Evolutionary conservation across 1,140 invertebrate species (phyloP).

Genomic region (Papilio helenus): DNA sequence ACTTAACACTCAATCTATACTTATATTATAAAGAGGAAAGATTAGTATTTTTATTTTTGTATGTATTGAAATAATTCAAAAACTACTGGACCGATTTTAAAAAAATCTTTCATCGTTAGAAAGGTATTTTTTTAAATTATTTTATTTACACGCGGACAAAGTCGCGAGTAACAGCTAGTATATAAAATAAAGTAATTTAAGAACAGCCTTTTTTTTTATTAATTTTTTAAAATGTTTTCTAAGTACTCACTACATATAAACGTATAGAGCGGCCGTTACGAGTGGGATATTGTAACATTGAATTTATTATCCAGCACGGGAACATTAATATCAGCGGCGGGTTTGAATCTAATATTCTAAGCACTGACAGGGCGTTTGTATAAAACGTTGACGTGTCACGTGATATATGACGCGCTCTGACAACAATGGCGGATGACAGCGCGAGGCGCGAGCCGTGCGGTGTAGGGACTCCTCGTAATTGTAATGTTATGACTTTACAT

Average conservation of each 20-base stretch:
- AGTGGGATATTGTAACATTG: conserved; percentile 22
- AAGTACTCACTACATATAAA: not conserved
- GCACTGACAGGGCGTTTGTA: conserved; percentile 57
- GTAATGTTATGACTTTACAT: conserved; percentile 81
- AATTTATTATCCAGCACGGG: conserved; percentile 32
- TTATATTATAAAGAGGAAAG: no score
- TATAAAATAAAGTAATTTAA: no score
- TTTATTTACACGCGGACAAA: no score
- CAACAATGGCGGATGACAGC: conserved; percentile 72
- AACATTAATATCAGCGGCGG: conserved; percentile 40
- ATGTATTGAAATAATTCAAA: no score
- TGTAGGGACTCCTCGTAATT: conserved; percentile 70
- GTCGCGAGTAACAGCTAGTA: no score
- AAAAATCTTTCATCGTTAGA: no score
- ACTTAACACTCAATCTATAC: no score
- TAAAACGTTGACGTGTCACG: conserved; percentile 60
- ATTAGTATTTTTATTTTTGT: no score
- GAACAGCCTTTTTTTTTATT: not conserved
- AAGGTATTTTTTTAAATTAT: no score
- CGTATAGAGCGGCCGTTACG: not conserved
- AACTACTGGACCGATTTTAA: no score
- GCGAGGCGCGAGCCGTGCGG: conserved; percentile 62
- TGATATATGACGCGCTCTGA: conserved; percentile 64
- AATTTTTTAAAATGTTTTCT: not conserved
- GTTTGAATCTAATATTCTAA: conserved; percentile 50